phyloP scores from a whole-genome alignment of 1,140 invertebrate genomes.

The Formica selysi region DNA sequence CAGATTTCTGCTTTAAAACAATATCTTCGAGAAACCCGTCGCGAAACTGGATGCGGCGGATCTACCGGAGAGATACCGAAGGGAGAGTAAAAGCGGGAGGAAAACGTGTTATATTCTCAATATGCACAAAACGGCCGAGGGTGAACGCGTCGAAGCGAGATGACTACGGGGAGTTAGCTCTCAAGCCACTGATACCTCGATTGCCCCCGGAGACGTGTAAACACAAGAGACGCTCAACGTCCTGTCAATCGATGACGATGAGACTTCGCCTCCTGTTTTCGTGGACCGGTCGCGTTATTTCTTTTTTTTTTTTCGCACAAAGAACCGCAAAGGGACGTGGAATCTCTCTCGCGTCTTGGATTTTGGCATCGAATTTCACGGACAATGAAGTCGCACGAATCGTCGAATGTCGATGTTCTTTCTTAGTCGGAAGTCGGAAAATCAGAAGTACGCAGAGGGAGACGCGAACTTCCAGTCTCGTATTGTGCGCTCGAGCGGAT shows the following conservation, averaged over 20 bases:
- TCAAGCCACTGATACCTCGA: conserved; percentile 71
- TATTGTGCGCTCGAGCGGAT: conserved; percentile 12
- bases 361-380: conserved; percentile 67
- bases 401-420: conserved; percentile 48
- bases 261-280: conserved; percentile 40
- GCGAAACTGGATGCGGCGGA: conserved; percentile 69
- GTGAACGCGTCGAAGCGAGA: conserved; percentile 54
- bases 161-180: conserved; percentile 66
- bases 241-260: conserved; percentile 79
- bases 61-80: background rate
- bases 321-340: background rate
- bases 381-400: conserved; percentile 50
- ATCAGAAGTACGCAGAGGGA: conserved; percentile 36
- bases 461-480: conserved; percentile 15
- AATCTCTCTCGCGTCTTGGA: conserved; percentile 5
- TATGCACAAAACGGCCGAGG: conserved; percentile 73
- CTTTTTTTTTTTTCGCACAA: conserved; percentile 23
- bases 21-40: conserved; percentile 78
- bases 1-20: conserved; percentile 85
- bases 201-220: conserved; percentile 82
- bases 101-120: conserved; percentile 77
- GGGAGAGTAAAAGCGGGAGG: conserved; percentile 29
- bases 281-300: background rate
- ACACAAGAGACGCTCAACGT: conserved; percentile 79
- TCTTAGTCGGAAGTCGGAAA: conserved; percentile 7